phyloP scores from a whole-genome alignment of 2,888 invertebrate species.

The Liposcelis brunnea region DNA sequence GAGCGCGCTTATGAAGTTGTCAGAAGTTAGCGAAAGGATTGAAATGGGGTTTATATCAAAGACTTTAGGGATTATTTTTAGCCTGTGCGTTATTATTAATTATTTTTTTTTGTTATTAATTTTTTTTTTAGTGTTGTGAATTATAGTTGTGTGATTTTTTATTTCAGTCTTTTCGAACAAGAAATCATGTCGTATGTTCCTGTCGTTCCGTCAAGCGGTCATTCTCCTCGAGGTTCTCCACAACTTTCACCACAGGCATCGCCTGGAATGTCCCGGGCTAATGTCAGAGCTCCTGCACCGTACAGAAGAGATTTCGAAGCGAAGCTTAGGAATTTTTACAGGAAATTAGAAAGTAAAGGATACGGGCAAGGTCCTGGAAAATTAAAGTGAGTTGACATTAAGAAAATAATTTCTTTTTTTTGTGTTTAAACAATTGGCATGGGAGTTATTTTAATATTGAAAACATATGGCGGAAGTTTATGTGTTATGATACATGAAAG shows the following conservation, averaged over 20 bases:
- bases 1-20: too few species aligned
- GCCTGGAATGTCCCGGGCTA: conserved; percentile 51
- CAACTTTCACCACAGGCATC: conserved; percentile 60
- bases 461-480: not conserved
- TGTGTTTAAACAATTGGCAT: not conserved
- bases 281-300: conserved; percentile 71
- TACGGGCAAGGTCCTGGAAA: conserved; percentile 95
- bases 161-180: conserved; percentile 84
- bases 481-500: not conserved
- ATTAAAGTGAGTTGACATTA: conserved; percentile 83
- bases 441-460: not conserved
- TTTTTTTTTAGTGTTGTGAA: too few species aligned
- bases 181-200: conserved; percentile 97
- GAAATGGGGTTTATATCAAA: conserved; percentile 59
- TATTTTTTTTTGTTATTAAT: too few species aligned
- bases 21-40: too few species aligned
- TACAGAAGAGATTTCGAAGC: conserved; percentile 89
- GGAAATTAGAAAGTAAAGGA: conserved; percentile 88
- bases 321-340: conserved; percentile 83
- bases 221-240: conserved; percentile 40
- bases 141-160: conserved; percentile 7
- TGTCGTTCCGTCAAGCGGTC: conserved; percentile 30
- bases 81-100: conserved; percentile 75
- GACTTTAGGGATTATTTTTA: conserved; percentile 61
- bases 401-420: not conserved